Base-by-base conservation (phyloP, 2,113 vertebrate species). In the Apteryx mantelli region DNA sequence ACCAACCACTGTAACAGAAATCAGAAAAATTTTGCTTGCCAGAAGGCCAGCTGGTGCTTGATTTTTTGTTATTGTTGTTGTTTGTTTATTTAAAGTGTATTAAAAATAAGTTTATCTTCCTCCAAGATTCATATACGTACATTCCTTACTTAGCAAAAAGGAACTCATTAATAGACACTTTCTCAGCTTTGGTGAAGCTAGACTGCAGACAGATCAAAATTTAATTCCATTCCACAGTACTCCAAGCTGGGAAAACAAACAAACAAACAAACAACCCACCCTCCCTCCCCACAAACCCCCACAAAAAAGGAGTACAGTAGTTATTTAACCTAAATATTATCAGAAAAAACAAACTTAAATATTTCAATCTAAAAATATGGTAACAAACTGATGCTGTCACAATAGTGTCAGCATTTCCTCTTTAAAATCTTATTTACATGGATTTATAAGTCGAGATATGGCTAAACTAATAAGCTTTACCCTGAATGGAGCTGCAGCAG, bases 1-100 rank as follows among this genome's bases (percentile, higher is more conserved):
- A 95, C 84, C 5, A 32, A 96, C 88, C 97, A 97, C 92, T 96
- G 81, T 79, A 96, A 94, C 71, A 95, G 93, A 95, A 97, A 93
- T 93, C 92, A 95, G 68, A 85, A 94, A 86, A 97, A 95, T 92
- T 86, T 94, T 94, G 12, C 66, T 66, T 96, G 94, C 96, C 95
- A 96, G 91, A 95, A 87, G 97, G 86, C 91, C 84, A 97, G 91
- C 74, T 95, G 86, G 68, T 75, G 15, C 18, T 89, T 71, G 18
- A 74, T 91, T 77, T 93, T 88, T 48, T 48, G 10, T 16, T 75
- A 32, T 32, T 92, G 19, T 46, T 88, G 16, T 60, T 91, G 26
- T 65, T 84, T 63, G 36, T 89, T 68, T 77, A 82, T 91, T 92
- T 95, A 24, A 91, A 82, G 22, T 34, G 5, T 44, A 77, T 50